A percentile compares a stretch with the other conserved stretches of the same genome.
phyloP scores from a whole-genome alignment of 2,888 invertebrate species.

The Anoplius nigerrimus region DNA sequence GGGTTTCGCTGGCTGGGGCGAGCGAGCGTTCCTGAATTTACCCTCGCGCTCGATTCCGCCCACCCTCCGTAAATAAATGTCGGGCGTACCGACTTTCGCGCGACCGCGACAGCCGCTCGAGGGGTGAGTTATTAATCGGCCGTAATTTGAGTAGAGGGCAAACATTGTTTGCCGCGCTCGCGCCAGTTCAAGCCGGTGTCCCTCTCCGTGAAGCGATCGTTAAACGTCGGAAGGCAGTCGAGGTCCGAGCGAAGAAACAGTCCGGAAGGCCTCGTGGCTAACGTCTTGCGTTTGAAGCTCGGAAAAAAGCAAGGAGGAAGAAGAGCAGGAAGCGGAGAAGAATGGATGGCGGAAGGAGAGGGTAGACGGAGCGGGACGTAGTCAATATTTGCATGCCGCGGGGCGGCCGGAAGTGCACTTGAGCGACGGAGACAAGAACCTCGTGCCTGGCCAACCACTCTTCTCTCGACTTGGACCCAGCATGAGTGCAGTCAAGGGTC shows the following conservation, averaged over 20 bases:
- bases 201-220: background rate
- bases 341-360: conserved; percentile 11
- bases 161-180: no score
- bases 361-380: conserved; percentile 34
- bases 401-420: conserved; percentile 68
- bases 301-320: conserved; percentile 19
- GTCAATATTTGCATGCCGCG: conserved; percentile 73
- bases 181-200: no score
- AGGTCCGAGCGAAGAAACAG: background rate
- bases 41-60: no score
- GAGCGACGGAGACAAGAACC: conserved; percentile 60
- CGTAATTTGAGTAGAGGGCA: no score
- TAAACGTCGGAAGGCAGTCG: background rate
- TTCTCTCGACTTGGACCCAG: conserved; percentile 41
- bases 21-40: no score
- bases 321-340: conserved; percentile 1
- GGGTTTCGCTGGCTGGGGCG: no score
- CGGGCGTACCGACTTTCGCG: no score
- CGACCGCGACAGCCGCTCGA: no score
- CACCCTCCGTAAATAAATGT: no score
- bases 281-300: background rate
- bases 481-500: conserved; percentile 59
- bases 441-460: conserved; percentile 50
- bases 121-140: no score
- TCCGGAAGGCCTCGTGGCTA: background rate